Base-by-base conservation (phyloP, 2,888 invertebrate species). In the Chrysolina haemoptera region DNA sequence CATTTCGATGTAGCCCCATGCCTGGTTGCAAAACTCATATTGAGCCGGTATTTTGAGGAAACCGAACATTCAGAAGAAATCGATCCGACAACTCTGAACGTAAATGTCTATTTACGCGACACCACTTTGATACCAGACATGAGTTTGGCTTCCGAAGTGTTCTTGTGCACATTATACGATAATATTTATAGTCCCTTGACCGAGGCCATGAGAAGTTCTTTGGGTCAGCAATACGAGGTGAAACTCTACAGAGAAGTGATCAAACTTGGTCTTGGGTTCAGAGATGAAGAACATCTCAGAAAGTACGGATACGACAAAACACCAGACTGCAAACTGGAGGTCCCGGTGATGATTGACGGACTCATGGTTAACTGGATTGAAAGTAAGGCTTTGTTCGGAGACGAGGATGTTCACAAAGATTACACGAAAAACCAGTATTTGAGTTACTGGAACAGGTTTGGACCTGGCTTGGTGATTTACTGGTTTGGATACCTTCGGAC, bases 361-460 rank as follows among this genome's bases (percentile, higher is more conserved):
- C 92, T 93, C 82, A 92, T 98, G 35, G 91, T 98, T 0, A 96
- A 97, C 86, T 98, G 98, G 98, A 96, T 98, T 75, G 98, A 98
- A 88, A 97, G 98, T 82, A 98, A 98, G 89, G 98, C 98, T 0
- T 91, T 95, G n/a, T 98, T 98, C 90, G 98, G 96, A 3, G 96
- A 96, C 88, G 90, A 92, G 78, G 93, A 93, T 81, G 92, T 93
- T 70, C 98, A 98, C 87, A 91, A 92, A 62, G 92, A 91, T 12
- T 96, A 97, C 87, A 90, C 95, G 68, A 93, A 93, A 82, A 94
- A 96, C 80, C 98, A 98, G 86, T 93, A 95, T 82, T 90, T 92
- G 79, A 95, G 96, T 86, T 98, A 98, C 84, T 95, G 95, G 93
- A 98, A 97, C 86, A 93, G 92, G 84, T 98, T 97, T 90, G 98